These are phyloP conservation scores for Capromys pilorides DNA, from an alignment of 2,797 vertebrate genomes.

Conservation along the genomic window DNA sequence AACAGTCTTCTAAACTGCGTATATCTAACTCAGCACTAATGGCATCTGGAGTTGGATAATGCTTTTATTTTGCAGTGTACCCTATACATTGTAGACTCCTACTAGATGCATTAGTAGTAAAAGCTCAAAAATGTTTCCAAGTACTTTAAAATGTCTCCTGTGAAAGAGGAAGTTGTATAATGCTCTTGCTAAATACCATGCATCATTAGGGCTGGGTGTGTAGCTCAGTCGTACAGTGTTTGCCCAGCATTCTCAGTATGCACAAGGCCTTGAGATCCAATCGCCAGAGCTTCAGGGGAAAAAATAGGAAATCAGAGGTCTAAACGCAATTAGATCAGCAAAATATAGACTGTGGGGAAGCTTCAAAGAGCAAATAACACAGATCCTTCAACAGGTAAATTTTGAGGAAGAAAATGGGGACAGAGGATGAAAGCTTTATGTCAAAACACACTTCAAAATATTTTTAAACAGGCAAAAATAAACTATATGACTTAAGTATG, in stretches of 20 bases:
- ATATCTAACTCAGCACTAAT: background rate
- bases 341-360: conserved; percentile 38
- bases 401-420: conserved; percentile 10
- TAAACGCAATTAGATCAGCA: conserved; percentile 56
- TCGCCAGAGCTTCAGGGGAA: background rate
- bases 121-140: conserved; percentile 30
- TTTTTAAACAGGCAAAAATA: conserved; percentile 47
- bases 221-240: background rate
- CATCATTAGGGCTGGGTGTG: background rate
- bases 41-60: background rate
- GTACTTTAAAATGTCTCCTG: background rate
- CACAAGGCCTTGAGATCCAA: background rate
- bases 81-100: background rate
- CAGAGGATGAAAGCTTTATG: background rate
- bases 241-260: background rate
- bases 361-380: conserved; percentile 29
- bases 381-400: conserved; percentile 31
- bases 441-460: conserved; percentile 33
- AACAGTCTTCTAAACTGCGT: conserved; percentile 24
- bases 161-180: background rate
- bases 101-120: background rate
- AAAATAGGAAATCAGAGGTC: background rate
- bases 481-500: background rate
- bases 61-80: background rate
- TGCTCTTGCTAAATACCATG: background rate